Base-by-base conservation (phyloP, 2,113 vertebrate species). In the Pollachius pollachius region DNA sequence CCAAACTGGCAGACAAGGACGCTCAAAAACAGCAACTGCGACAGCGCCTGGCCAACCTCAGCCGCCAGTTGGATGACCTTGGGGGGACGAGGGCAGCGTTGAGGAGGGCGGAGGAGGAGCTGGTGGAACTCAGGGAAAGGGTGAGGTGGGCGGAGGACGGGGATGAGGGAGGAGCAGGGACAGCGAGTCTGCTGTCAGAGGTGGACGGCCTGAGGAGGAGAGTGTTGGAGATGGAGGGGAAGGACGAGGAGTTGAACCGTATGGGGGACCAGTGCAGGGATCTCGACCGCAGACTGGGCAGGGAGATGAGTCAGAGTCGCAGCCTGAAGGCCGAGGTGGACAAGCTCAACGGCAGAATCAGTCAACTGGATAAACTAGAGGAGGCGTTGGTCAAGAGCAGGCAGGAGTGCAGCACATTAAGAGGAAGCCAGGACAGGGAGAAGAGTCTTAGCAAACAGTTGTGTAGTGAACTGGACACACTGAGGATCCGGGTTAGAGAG, bases 201-300 rank as follows among this genome's bases (percentile, higher is more conserved):
- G 94, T 97, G 11, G 96, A 99, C 76, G 89, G 95, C 64, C 90
- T 99, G 73, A 90, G 96, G 65, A 97, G 94, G 80, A 91, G 94
- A 66, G 89, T 98, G 25, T 85, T 96, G 67, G 96, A 97, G 74
- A 97, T 99, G 95, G 97, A 98, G 86, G 97, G 95, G 37, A 99
- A 99, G 88, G 97, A 98, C 2, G 96, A 97, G 79, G 97, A 99
- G 80, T 91, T 98, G 61, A 92, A 94, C 72, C 97, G 95, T 81
- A 95, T 98, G 93, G 95, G 96, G 75, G 94, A 96, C 37, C 95
- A 97, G 75, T 98, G 96, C 80, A 90, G 91, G 68, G 95, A 98
- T 68, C 94, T 99, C 58, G 94, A 95, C 15, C 93, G 87, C 70
- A 95, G 94, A 81, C 89, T 99, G 16, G 94, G 93, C 57, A 94